Evolutionary conservation across 2,113 vertebrate genomes (phyloP).

Genomic region (Coreoperca whiteheadi): DNA sequence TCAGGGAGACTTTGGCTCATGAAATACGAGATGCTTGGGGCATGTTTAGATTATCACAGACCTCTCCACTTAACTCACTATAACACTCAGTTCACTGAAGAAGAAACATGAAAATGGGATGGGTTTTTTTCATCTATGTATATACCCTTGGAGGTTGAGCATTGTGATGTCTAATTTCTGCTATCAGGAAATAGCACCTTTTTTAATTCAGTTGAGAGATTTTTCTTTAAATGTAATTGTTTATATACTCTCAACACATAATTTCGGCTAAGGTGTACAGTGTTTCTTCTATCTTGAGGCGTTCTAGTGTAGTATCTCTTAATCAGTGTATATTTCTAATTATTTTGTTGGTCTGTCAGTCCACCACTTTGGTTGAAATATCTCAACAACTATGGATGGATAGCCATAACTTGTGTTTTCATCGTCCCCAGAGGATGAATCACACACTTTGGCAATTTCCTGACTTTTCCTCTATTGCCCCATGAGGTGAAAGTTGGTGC

Average conservation of each 20-base stretch:
- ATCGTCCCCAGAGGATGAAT: background rate
- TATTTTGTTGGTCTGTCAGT: background rate
- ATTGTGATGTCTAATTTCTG: background rate
- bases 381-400: background rate
- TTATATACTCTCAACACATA: background rate
- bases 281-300: background rate
- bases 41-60: slow-evolving; percentile 76
- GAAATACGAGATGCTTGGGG: slow-evolving; percentile 71
- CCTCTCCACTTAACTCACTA: slow-evolving; percentile 69
- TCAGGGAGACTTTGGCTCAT: slow-evolving; percentile 61
- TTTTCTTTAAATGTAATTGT: background rate
- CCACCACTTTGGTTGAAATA: background rate
- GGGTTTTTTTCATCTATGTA: slow-evolving; percentile 24
- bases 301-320: background rate
- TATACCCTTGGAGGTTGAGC: slow-evolving; percentile 9
- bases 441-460: background rate
- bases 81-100: slow-evolving; percentile 58
- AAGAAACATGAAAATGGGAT: slow-evolving; percentile 54
- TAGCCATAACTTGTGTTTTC: background rate
- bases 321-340: background rate
- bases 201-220: background rate
- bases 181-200: background rate
- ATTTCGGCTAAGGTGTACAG: background rate
- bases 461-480: background rate
- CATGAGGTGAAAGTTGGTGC: background rate